phyloP scores from a whole-genome alignment of 1,140 invertebrate species.

The Pygmarrhopalites habei region DNA sequence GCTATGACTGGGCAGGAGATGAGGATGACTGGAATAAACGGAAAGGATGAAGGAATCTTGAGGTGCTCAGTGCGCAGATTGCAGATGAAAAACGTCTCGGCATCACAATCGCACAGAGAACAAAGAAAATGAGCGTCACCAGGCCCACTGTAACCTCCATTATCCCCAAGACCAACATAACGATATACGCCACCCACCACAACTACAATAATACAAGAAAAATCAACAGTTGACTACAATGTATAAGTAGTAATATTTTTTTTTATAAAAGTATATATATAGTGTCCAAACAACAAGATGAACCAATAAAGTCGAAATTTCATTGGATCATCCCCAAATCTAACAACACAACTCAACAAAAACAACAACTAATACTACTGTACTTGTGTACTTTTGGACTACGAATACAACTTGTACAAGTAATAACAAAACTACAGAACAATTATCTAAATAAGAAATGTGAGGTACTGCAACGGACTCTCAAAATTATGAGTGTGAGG shows the following conservation, averaged over 20 bases:
- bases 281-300: not conserved
- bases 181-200: conserved; percentile 37
- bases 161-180: conserved; percentile 36
- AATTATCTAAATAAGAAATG: too few species aligned
- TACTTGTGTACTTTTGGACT: not conserved
- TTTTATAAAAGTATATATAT: too few species aligned
- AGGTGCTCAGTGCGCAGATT: conserved; percentile 18
- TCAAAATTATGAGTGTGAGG: too few species aligned
- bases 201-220: conserved; percentile 23
- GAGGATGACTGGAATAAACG: too few species aligned
- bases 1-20: too few species aligned
- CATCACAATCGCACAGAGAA: conserved; percentile 27
- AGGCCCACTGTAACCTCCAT: conserved; percentile 34
- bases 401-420: too few species aligned
- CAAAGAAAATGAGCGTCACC: conserved; percentile 28
- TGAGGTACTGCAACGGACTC: too few species aligned
- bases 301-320: conserved; percentile 3
- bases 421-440: too few species aligned
- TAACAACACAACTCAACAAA: not conserved
- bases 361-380: not conserved
- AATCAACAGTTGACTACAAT: conserved; percentile 2
- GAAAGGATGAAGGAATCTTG: conserved; percentile 4
- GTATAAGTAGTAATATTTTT: too few species aligned
- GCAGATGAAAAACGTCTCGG: conserved; percentile 26
- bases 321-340: not conserved